Evolutionary conservation across 2,888 invertebrate genomes (phyloP).

Genomic region (Drosophila phalerata): DNA sequence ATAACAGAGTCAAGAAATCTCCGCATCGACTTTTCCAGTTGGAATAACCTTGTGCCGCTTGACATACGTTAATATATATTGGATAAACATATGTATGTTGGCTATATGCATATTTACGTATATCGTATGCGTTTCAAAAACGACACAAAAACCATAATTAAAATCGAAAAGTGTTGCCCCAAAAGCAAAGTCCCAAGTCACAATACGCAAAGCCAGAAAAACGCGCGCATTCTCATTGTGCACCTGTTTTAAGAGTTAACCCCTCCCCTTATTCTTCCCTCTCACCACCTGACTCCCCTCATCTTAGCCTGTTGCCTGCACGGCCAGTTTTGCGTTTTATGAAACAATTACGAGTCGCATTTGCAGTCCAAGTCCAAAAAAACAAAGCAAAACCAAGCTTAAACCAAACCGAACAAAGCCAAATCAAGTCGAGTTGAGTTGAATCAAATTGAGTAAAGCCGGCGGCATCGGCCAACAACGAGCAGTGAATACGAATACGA

Average conservation of each 20-base stretch:
- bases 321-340: conserved; percentile 73
- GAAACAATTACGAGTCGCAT: conserved; percentile 72
- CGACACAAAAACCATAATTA: conserved; percentile 73
- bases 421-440: conserved; percentile 21
- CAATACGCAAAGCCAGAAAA: conserved; percentile 49
- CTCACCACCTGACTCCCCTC: neutral
- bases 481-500: conserved; percentile 50
- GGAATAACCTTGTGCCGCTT: conserved; percentile 44
- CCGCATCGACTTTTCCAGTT: conserved; percentile 4
- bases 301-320: conserved; percentile 25
- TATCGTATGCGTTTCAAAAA: conserved; percentile 32
- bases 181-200: conserved; percentile 54
- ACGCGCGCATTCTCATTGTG: conserved; percentile 60
- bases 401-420: conserved; percentile 8
- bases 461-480: conserved; percentile 44
- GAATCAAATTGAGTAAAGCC: conserved; percentile 23
- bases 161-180: conserved; percentile 69
- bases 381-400: conserved; percentile 41
- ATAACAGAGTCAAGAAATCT: conserved; percentile 17
- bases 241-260: conserved; percentile 63
- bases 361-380: conserved; percentile 41
- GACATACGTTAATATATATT: conserved; percentile 6
- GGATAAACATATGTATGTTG: conserved; percentile 1
- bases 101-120: conserved; percentile 13
- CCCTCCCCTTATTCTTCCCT: neutral